Base-by-base conservation (phyloP, 2,888 invertebrate species). In the Eristalis pertinax region DNA sequence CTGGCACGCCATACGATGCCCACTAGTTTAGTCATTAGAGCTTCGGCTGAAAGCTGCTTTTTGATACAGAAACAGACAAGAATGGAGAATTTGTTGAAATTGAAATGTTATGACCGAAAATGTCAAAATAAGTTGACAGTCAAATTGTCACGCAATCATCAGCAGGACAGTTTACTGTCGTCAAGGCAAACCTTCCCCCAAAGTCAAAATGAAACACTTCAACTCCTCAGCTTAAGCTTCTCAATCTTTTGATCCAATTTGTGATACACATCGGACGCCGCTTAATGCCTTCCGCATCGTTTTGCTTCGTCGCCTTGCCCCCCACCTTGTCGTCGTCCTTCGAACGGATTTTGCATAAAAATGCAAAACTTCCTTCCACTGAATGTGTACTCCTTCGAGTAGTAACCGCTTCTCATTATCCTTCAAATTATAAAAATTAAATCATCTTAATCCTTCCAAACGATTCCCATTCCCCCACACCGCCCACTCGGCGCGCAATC, bases 341-440 rank as follows among this genome's bases (percentile, higher is more conserved):
- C 7, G 50, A 4, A 50, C 60, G 26, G 15, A 15, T 19, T n/a
- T 60, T 26, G 60, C 50, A 50, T 50, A 56, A 80, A 63, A 67
- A 8, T 68, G 15, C 32, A 60, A 80, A 80, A 74, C 50, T 50
- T 50, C 15, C n/a, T n/a, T 73, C 22, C 26, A 24, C 13, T 35
- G 32, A 65, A 65, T 64, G 29, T 26, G 24, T 60, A 24, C 24
- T 60, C 60, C 26, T 72, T 76, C 19, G 63, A 72, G 78, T 78
- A 79, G 79, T 83, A 83, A 83, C 72, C 43, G 72, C 75, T 83
- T 68, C 70, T 83, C 83, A 83, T 86, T 83, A 86, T 86, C 83
- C 83, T 72, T 79, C 74, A 83, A 86, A 83, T 86, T 86, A 86
- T 80, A 69, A 87, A 79, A 79, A 78, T 83, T 87, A 83, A 87